Conservation (phyloP, 2,113 vertebrate genomes). For the Hydrochoerus hydrochaeris region DNA sequence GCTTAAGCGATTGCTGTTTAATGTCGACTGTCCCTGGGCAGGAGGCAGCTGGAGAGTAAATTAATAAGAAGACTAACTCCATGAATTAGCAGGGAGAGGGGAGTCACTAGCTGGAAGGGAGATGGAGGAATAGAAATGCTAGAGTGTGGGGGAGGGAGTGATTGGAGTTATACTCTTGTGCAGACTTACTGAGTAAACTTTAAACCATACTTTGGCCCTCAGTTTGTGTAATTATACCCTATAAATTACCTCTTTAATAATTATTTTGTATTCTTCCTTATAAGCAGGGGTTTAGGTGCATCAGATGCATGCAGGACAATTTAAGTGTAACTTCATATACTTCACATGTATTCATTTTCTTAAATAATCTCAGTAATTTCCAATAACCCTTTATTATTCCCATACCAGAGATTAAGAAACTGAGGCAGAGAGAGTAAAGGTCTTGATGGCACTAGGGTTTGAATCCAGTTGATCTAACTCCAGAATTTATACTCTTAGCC, state of each 20-base stretch:
- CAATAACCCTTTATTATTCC: background rate
- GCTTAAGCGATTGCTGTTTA: background rate
- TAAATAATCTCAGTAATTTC: background rate
- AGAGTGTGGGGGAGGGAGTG: background rate
- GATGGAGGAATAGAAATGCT: background rate
- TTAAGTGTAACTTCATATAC: background rate
- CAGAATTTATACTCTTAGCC: background rate
- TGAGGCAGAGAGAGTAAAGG: background rate
- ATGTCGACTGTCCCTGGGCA: background rate
- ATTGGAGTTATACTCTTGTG: background rate
- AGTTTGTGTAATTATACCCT: background rate
- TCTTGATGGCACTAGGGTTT: background rate
- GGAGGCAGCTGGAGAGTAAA: background rate
- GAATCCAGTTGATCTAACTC: background rate
- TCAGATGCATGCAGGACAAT: background rate
- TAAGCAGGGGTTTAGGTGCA: background rate
- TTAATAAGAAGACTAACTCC: background rate
- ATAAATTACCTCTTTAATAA: background rate
- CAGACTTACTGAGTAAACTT: background rate
- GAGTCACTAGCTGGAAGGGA: background rate
- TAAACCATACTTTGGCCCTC: background rate
- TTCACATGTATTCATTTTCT: background rate
- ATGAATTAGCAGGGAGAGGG: background rate
- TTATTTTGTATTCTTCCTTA: background rate
- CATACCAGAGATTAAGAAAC: background rate